Evolutionary conservation across 2,888 invertebrate species (phyloP).

Genomic region (Onchidella celtica): DNA sequence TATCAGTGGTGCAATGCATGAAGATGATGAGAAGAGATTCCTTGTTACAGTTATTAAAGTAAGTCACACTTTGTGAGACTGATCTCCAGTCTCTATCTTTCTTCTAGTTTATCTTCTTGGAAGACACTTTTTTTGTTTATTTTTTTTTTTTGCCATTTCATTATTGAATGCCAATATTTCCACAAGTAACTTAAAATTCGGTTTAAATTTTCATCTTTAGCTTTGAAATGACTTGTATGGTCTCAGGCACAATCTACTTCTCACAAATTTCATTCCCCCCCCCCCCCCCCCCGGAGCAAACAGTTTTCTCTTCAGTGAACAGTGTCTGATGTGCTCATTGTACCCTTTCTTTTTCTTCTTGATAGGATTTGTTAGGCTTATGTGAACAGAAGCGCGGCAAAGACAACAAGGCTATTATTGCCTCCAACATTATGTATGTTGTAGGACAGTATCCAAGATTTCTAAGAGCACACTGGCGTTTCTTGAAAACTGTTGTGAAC

Average conservation of each 20-base stretch:
- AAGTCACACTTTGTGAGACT: too few relatives aligned
- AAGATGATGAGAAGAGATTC: constrained; percentile 99
- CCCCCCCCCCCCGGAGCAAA: too few relatives aligned
- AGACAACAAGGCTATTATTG: constrained; percentile 99
- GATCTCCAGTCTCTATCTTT: not conserved
- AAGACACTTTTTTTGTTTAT: not conserved
- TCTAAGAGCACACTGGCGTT: constrained; percentile 99
- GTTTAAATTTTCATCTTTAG: too few relatives aligned
- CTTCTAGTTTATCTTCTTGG: not conserved
- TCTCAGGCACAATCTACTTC: too few relatives aligned
- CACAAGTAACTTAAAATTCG: not conserved
- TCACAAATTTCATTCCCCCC: too few relatives aligned
- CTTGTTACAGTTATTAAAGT: constrained; percentile 95
- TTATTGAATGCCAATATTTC: not conserved
- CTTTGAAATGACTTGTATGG: too few relatives aligned
- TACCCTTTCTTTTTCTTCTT: not conserved
- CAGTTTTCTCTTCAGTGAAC: too few relatives aligned
- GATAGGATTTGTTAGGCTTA: constrained; percentile 92
- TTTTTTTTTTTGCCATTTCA: not conserved
- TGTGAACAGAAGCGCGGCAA: constrained; percentile 98
- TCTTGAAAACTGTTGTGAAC: constrained; percentile 99
- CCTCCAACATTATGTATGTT: constrained; percentile 99
- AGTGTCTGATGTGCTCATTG: too few relatives aligned
- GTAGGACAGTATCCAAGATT: constrained; percentile 99
- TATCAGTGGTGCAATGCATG: constrained; percentile 98